Evolutionary conservation across 2,888 invertebrate species (phyloP).

Genomic region (Drosophila pegasa): DNA sequence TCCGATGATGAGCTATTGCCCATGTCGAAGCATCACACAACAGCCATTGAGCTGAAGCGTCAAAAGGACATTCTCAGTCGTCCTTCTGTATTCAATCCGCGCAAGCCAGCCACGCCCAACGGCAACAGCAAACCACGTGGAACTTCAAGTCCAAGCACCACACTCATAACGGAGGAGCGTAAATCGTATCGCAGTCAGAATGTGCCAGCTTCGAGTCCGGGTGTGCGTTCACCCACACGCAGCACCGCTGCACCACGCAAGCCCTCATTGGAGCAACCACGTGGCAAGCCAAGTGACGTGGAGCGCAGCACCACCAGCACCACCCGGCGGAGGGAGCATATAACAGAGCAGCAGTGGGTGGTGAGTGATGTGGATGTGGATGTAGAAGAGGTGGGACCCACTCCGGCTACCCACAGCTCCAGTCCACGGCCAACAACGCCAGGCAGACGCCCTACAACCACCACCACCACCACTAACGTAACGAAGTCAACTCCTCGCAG

Average conservation of each 20-base stretch:
- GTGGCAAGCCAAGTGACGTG: slow-evolving; percentile 10
- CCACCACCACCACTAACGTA: neutral
- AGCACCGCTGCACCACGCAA: slow-evolving; percentile 36
- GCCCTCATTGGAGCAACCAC: slow-evolving; percentile 42
- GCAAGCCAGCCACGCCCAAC: slow-evolving; percentile 20
- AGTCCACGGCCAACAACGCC: slow-evolving; percentile 30
- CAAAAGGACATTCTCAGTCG: slow-evolving; percentile 86
- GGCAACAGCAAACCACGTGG: slow-evolving; percentile 22
- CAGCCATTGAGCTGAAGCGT: slow-evolving; percentile 76
- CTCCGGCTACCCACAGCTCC: too few species aligned
- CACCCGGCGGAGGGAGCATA: slow-evolving; percentile 53
- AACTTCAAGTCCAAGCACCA: slow-evolving; percentile 44
- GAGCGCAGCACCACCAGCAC: slow-evolving; percentile 27
- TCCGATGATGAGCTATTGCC: slow-evolving; percentile 90
- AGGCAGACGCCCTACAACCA: slow-evolving; percentile 41
- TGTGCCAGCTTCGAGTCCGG: slow-evolving; percentile 13
- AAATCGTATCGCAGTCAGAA: slow-evolving; percentile 45
- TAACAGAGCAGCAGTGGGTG: slow-evolving; percentile 68
- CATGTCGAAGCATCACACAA: slow-evolving; percentile 85
- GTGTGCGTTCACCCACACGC: slow-evolving; percentile 36
- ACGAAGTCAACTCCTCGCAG: slow-evolving; percentile 36
- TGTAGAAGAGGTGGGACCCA: slow-evolving; percentile 44
- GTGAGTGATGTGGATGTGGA: slow-evolving; percentile 57
- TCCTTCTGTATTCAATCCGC: slow-evolving; percentile 83
- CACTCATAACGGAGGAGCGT: slow-evolving; percentile 56